Evolutionary conservation across 2,113 vertebrate genomes (phyloP), one percentile per base, ranked within the genome.

Genomic region (Cercocebus atys): DNA sequence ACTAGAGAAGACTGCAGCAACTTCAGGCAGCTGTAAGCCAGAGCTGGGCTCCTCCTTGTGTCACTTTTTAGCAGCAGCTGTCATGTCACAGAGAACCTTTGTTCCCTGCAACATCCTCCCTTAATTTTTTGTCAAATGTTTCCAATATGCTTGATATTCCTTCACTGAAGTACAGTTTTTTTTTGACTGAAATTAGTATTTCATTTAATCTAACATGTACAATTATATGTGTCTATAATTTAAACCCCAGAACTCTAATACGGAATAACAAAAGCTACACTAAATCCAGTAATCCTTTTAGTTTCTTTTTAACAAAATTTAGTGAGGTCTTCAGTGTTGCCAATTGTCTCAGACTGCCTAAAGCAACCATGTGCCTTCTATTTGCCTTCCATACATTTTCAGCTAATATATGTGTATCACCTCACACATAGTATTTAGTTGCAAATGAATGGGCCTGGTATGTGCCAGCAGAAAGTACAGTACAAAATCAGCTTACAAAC

Each of bases 21-120:
- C 90, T 50, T 80, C 66, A 45, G 94, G 97, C 98, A 98, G 97
- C 98, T 98, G 98, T 55, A 82, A 35, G 78, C 95, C 93, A 72
- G 76, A 81, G 90, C 52, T 3, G 23, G 59, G 79, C n/a, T 90
- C 95, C 68, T 94, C 89, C 95, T 94, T 55, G 45, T 79, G 72
- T 89, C 76, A 81, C 94, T 97, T 88, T 89, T 94, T 79, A 91
- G 92, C 80, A 94, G 96, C 98, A 97, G 98, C 98, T 98, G 98
- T 92, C 96, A 95, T 79, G 80, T 84, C 93, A 98, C 96, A 98
- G 96, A 97, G 95, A 96, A 97, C 75, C 96, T 98, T 97, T 98
- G 98, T 98, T 98, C 97, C 95, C 81, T 38, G n/a, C 76, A 97
- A 96, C n/a, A 70, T 47, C 57, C 95, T 84, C 80, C 52, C 66